Percentiles rank a stretch among this genome's conserved stretches.
Conservation (phyloP, 2,888 invertebrate genomes). For the Mimas tiliae region DNA sequence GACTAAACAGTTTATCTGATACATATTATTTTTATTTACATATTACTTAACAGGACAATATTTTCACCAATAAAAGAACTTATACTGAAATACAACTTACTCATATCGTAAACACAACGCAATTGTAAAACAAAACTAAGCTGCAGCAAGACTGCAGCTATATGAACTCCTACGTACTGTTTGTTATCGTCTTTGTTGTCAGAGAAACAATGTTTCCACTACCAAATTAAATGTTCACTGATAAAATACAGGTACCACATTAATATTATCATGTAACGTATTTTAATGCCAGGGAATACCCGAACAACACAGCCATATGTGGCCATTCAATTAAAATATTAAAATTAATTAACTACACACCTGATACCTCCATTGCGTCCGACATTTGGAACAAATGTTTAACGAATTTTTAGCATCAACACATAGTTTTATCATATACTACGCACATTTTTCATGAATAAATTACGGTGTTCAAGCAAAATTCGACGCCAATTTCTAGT, state of each 20-base stretch:
- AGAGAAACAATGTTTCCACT: conserved; percentile 50
- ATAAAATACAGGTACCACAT: not conserved
- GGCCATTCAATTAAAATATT: not conserved
- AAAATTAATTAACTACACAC: conserved; percentile 15
- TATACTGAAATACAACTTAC: conserved; percentile 22
- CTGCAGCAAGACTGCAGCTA: not conserved
- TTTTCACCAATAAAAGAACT: not conserved
- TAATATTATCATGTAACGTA: not conserved
- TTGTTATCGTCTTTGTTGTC: conserved; percentile 67
- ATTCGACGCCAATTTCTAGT: conserved; percentile 3
- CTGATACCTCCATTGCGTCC: conserved; percentile 27
- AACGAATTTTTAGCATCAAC: conserved; percentile 26
- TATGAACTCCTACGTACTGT: conserved; percentile 31
- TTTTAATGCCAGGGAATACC: conserved; percentile 3
- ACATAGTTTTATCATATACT: conserved; percentile 13
- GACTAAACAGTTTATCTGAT: not conserved
- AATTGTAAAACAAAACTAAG: conserved; percentile 26
- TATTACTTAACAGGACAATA: not conserved
- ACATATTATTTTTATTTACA: not conserved
- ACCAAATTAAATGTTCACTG: conserved; percentile 11
- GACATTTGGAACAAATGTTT: conserved; percentile 27
- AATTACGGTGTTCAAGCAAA: conserved; percentile 28
- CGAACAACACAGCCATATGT: conserved; percentile 1
- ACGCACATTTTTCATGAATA: conserved; percentile 19
- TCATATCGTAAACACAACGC: conserved; percentile 32